Conservation (phyloP, 2,888 invertebrate species). For the Lasioglossum villosulum region DNA sequence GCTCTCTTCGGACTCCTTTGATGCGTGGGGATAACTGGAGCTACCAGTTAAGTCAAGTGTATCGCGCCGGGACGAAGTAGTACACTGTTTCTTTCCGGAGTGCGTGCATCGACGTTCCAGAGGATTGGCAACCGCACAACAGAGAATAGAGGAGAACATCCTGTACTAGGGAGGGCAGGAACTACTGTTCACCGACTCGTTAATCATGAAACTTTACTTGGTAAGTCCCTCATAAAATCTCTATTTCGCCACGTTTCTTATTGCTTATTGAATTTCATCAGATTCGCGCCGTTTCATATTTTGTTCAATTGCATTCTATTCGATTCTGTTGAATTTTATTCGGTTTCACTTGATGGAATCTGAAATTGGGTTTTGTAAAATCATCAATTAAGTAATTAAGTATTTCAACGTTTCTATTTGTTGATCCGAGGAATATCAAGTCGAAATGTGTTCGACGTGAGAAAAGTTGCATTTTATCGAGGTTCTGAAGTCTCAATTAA, state of each 20-base stretch:
- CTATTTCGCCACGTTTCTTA: background rate
- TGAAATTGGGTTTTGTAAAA: too few species aligned
- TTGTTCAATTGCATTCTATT: too few species aligned
- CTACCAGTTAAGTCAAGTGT: constrained; percentile 79
- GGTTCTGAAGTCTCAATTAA: too few species aligned
- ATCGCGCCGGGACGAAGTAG: constrained; percentile 77
- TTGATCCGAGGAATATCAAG: too few species aligned
- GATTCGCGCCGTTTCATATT: background rate
- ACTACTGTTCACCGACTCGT: constrained; percentile 43
- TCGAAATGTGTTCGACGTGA: too few species aligned
- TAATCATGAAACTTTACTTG: constrained; percentile 57
- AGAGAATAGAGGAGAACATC: constrained; percentile 31
- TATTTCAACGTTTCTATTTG: too few species aligned
- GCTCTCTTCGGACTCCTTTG: constrained; percentile 59
- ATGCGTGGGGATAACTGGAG: constrained; percentile 80
- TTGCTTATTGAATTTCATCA: background rate
- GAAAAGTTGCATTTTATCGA: too few species aligned
- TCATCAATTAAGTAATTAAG: too few species aligned
- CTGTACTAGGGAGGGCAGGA: constrained; percentile 13
- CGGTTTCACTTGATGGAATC: too few species aligned
- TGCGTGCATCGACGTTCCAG: constrained; percentile 67
- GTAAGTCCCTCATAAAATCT: constrained; percentile 42
- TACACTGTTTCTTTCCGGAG: constrained; percentile 75
- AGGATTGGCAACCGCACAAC: constrained; percentile 38
- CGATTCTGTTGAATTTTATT: too few species aligned